Evolutionary conservation across 2,113 vertebrate species (phyloP), one percentile per base, ranked within the genome.

Genomic region (Gila orcuttii): DNA sequence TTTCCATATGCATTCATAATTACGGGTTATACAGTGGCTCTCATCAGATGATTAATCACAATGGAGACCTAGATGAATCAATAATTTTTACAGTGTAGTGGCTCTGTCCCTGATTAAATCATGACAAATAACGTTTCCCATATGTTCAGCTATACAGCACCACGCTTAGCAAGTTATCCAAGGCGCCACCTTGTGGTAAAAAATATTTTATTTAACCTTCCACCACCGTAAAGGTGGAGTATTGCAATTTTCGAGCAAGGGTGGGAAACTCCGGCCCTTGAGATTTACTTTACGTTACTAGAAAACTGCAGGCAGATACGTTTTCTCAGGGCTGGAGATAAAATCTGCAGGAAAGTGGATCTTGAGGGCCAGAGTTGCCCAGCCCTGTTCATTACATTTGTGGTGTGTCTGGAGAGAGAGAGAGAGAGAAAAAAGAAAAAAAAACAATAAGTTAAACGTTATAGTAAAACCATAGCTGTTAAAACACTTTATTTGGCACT

Each of bases 141-240:
- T 82, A 31, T 74, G 80, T 79, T 45, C 57, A 15, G 39, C 47
- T 60, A n/a, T 60, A 55, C 50, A 78, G 47, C 28, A 62, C 13
- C 77, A 79, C 28, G 31, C 33, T 64, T 28, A 57, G 19, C 21
- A 10, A 5, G 36, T 81, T 66, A 17, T 68, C 39, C 84, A 62
- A 68, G 47, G 52, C 82, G 25, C 82, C 89, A 84, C 82, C 55
- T 50, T 78, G 86, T 88, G 89, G 71, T 82, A 66, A 86, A 7
- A 31, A 79, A 62, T 62, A 69, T 68, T 25, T n/a, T 4, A 19
- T 75, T 31, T n/a, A 6, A 45, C 6, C 36, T 62, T 62, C 17
- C 68, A 77, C 31, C 7, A 78, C 2, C 0, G 10, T 59, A 13
- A 42, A 71, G n/a, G 4, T 10, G 36, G 21, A n/a, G 4, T 71